Base-by-base conservation (phyloP, 2,888 invertebrate genomes). In the Callosobruchus maculatus region DNA sequence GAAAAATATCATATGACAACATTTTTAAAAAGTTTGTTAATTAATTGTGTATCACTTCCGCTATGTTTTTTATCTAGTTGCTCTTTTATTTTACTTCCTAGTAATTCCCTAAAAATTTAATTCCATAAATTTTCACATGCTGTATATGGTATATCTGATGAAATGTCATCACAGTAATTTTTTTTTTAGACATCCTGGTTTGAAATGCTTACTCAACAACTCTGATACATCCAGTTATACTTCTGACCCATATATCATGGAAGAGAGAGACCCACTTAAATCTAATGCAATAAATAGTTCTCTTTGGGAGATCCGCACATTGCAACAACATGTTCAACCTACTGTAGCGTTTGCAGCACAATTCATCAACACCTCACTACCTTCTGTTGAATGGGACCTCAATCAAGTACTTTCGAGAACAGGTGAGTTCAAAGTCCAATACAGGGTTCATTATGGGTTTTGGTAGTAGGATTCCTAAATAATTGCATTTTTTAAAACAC, bases 281-380 rank as follows among this genome's bases (percentile, higher is more conserved):
- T 93, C 95, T 9, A 91, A 92, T 79, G 99, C 98, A 0, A 88
- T 96, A 4, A 92, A 94, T 77, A 97, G 97, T 83, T 96, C 95
- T 71, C 89, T 99, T 73, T 99, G 98, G 98, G 98, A 99, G 89
- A 90, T 97, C 76, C 90, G 92, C 80, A 92, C 94, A 18, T 88
- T 97, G 77, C 93, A 94, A 83, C 88, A 90, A 78, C 95, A 96
- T 84, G 90, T 90, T 18, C 83, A 93, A 80, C 94, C 96, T 2
- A 90, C 90, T 75, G 92, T 96, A 9, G 90, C 93, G 21, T 89
- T 89, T 70, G 92, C 93, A 0, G 95, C 96, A 0, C 88, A 90
- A 78, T 93, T 94, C 79, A 92, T 95, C 72, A 90, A 91, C 72
- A 89, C 90, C 71, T 90, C 91, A 0, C 83, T 94, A 68, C 93